Base-by-base conservation (phyloP, 1,140 invertebrate genomes). In the Pinna nobilis region DNA sequence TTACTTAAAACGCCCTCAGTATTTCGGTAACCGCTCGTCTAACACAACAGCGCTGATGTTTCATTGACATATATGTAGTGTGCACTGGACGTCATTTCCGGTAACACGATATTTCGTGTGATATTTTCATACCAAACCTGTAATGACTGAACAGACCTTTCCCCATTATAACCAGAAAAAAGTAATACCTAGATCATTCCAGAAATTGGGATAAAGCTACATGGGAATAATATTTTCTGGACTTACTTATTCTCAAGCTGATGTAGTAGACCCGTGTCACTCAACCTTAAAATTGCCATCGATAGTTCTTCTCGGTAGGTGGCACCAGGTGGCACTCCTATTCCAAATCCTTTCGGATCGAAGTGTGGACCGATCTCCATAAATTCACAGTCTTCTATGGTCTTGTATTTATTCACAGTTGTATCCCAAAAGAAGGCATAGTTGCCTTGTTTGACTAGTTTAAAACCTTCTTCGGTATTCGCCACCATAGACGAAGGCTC, bases 241-340 rank as follows among this genome's bases (percentile, higher is more conserved):
- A 11, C 82, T 73, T 70, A 88, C 86, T 81, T 86, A 32, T 85
- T 84, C 74, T 87, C 84, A 3, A 99, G 87, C 88, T 97, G 96
- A 51, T 94, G 93, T 79, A 99, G 90, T 78, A 96, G 94, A n/a
- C 96, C 96, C 83, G 95, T 97, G 88, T 98, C 97, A 87, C 98
- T 96, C 0, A 98, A 92, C 82, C 97, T 96, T 33, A 98, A 90
- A 81, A 98, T 97, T 1, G 96, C 95, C 76, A 98, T 90, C 1
- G 97, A 98, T 79, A 98, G 94, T 88, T 97, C 96, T 88, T 98
- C 96, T 37, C 96, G 90, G 95, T 96, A 98, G 1, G 95, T 95
- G 23, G 96, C 97, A 44, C 93, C 94, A 92, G 80, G 85, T 6
- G 84, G 85, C n/a, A 88, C 80, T 3, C 82, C 84, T 41, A 86